Conservation (phyloP, 2,888 invertebrate genomes). For the Corythucha ciliata region DNA sequence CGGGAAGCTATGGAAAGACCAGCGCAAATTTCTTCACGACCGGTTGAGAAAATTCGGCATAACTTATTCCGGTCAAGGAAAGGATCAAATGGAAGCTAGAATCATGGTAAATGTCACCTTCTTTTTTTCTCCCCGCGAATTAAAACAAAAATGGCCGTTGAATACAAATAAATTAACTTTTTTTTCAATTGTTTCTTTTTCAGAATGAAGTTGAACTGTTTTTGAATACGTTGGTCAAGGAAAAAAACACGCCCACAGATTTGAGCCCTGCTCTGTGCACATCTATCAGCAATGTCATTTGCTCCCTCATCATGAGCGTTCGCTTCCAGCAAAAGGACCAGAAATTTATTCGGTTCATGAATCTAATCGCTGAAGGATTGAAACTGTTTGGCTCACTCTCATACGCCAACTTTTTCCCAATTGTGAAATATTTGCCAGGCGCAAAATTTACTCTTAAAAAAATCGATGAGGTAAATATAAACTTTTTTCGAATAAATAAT, state of each 20-base stretch:
- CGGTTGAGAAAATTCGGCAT: constrained; percentile 78
- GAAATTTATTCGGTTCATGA: constrained; percentile 68
- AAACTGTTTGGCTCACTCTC: constrained; percentile 72
- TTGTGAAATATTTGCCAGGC: constrained; percentile 55
- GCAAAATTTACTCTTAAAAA: constrained; percentile 47
- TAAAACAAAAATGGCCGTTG: background rate
- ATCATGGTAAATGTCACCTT: constrained; percentile 58
- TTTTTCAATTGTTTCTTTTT: constrained; percentile 35
- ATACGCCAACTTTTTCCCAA: constrained; percentile 73
- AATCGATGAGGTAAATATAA: constrained; percentile 45
- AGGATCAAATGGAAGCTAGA: constrained; percentile 70
- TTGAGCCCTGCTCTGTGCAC: constrained; percentile 67
- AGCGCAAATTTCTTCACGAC: constrained; percentile 76
- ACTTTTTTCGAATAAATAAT: background rate
- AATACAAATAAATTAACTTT: constrained; percentile 27
- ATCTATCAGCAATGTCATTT: constrained; percentile 82
- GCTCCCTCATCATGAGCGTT: constrained; percentile 81
- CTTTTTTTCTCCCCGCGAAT: background rate
- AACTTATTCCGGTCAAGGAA: constrained; percentile 72
- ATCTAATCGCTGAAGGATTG: constrained; percentile 86
- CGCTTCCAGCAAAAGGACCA: constrained; percentile 69
- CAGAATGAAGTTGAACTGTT: constrained; percentile 69
- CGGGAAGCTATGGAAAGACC: constrained; percentile 82
- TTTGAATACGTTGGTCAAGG: constrained; percentile 53
- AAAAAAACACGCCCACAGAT: constrained; percentile 60